Percentiles rank a stretch among this genome's conserved stretches.
Conservation (phyloP, 2,797 vertebrate genomes). For the Pterois miles region DNA sequence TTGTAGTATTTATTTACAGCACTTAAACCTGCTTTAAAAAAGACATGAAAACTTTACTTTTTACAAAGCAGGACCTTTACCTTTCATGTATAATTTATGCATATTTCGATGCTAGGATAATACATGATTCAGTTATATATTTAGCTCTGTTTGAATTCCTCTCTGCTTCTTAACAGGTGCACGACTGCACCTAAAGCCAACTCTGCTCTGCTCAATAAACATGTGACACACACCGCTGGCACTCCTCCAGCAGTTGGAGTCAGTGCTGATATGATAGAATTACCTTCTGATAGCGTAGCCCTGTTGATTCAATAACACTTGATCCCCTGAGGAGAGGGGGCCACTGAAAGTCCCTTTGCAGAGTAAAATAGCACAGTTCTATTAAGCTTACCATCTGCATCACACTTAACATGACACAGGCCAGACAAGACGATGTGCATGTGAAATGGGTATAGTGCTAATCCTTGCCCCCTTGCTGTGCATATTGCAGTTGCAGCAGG, state of each 20-base stretch:
- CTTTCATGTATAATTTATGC: too few relatives aligned
- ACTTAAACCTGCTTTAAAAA: too few relatives aligned
- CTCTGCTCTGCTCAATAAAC: constrained; percentile 48
- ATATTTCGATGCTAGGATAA: neutral
- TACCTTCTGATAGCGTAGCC: constrained; percentile 39
- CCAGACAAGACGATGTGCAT: constrained; percentile 42
- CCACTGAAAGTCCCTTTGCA: constrained; percentile 19
- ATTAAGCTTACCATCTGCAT: constrained; percentile 42
- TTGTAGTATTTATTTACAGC: too few relatives aligned
- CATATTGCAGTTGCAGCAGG: constrained; percentile 62
- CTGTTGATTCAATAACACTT: constrained; percentile 64
- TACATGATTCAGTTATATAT: neutral
- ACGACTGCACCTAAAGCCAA: constrained; percentile 25
- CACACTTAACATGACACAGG: constrained; percentile 41
- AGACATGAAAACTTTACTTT: too few relatives aligned
- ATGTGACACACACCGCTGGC: constrained; percentile 46
- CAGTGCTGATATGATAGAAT: constrained; percentile 62
- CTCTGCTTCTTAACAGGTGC: constrained; percentile 39
- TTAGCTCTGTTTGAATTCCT: constrained; percentile 17
- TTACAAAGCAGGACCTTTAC: neutral
- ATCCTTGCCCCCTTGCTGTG: constrained; percentile 54
- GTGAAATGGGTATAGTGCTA: constrained; percentile 47
- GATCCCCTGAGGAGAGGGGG: constrained; percentile 22
- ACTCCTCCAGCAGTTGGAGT: constrained; percentile 48
- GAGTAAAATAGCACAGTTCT: constrained; percentile 23